These are phyloP conservation scores for Argyrosomus japonicus DNA, from an alignment of 2,113 vertebrate genomes.

Conservation along the genomic window DNA sequence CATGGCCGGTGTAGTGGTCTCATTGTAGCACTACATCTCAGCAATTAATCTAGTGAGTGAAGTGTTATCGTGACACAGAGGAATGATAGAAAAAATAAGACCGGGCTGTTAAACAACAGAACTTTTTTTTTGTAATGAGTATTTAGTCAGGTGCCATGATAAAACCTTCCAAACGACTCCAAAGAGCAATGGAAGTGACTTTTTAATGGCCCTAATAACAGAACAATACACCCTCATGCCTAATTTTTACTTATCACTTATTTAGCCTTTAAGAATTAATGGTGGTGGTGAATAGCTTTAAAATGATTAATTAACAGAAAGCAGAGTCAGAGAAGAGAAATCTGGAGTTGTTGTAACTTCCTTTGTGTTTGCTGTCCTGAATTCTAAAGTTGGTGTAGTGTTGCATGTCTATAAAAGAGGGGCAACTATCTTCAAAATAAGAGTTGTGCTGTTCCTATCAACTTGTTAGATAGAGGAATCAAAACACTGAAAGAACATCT, in stretches of 20 bases:
- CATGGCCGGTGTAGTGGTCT: too few species aligned
- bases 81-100: conserved; percentile 6
- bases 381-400: neutral
- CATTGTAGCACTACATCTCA: neutral
- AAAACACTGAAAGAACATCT: conserved; percentile 44
- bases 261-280: conserved; percentile 20
- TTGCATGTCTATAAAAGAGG: neutral
- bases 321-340: neutral
- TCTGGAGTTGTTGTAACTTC: neutral
- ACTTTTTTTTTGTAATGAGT: conserved; percentile 16
- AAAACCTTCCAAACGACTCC: conserved; percentile 34
- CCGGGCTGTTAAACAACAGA: neutral
- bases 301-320: conserved; percentile 30
- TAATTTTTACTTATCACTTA: conserved; percentile 23
- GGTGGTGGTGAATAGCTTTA: conserved; percentile 16
- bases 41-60: conserved; percentile 11
- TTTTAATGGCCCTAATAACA: conserved; percentile 36
- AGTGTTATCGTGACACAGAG: neutral
- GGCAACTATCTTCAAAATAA: conserved; percentile 11
- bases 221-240: conserved; percentile 15
- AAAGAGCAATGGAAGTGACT: conserved; percentile 30
- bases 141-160: conserved; percentile 6
- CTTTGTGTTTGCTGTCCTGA: neutral
- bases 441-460: conserved; percentile 1
- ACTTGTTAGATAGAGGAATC: neutral